Percentiles rank a stretch among this genome's conserved stretches.
Evolutionary conservation across 2,888 invertebrate species (phyloP).

Genomic region (Brenthis daphne): DNA sequence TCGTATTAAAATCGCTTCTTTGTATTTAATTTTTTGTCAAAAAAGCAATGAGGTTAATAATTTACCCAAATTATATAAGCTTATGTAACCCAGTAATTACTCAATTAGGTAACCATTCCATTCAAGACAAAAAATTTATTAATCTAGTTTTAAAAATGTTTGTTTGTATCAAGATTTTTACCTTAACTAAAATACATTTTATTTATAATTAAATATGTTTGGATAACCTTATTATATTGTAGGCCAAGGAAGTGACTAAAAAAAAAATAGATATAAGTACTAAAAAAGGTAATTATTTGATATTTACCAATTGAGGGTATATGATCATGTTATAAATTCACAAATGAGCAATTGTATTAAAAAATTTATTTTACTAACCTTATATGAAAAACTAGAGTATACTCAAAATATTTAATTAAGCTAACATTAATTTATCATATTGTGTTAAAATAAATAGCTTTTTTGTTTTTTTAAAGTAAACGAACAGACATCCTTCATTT

Average conservation of each 20-base stretch:
- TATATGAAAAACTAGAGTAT: not conserved
- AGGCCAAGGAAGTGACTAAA: not conserved
- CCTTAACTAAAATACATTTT: not conserved
- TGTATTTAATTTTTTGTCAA: too few species aligned
- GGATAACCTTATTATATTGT: not conserved
- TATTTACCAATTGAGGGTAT: not conserved
- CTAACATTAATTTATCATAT: not conserved
- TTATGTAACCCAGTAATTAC: too few species aligned
- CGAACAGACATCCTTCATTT: slow-evolving; percentile 13
- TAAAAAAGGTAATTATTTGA: not conserved
- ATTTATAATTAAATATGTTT: too few species aligned
- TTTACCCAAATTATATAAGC: too few species aligned
- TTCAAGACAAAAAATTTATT: too few species aligned
- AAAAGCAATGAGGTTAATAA: too few species aligned
- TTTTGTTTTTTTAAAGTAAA: not conserved
- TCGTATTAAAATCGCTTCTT: too few species aligned
- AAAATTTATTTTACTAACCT: not conserved
- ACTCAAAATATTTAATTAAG: not conserved
- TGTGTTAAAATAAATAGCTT: not conserved
- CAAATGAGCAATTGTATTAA: slow-evolving; percentile 4
- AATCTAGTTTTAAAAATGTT: not conserved
- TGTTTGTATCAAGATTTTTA: not conserved
- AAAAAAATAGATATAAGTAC: not conserved
- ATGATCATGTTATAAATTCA: not conserved
- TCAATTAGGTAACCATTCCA: too few species aligned